Evolutionary conservation across 2,113 vertebrate species (phyloP).

Genomic region (Pangasianodon gigas): DNA sequence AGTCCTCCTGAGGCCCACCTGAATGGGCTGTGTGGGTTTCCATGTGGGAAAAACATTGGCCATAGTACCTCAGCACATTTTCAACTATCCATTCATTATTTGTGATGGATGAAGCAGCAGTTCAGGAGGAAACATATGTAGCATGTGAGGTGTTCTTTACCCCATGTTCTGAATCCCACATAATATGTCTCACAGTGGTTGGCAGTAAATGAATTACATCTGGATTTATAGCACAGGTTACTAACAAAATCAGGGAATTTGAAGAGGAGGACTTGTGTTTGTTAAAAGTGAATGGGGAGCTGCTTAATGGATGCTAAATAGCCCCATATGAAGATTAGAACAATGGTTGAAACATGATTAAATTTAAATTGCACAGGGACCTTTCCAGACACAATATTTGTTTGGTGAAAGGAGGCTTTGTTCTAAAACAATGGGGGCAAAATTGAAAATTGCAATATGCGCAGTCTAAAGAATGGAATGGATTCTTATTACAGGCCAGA

Average conservation of each 20-base stretch:
- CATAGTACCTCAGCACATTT: not conserved
- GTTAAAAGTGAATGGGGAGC: not conserved
- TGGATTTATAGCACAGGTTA: slow-evolving; percentile 20
- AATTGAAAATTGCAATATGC: slow-evolving; percentile 6
- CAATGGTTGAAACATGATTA: not conserved
- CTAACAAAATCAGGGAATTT: not conserved
- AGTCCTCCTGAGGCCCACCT: slow-evolving; percentile 12
- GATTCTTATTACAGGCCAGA: not conserved
- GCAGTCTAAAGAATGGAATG: slow-evolving; percentile 16
- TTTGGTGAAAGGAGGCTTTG: slow-evolving; percentile 18
- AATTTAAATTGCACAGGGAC: not conserved
- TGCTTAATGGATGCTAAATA: slow-evolving; percentile 11
- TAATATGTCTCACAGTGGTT: slow-evolving; percentile 13
- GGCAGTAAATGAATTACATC: slow-evolving; percentile 22
- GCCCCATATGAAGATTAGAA: slow-evolving; percentile 9
- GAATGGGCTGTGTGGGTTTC: slow-evolving; percentile 7
- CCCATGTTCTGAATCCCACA: not conserved
- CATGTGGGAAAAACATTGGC: slow-evolving; percentile 32
- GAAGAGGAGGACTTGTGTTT: not conserved
- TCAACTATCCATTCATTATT: not conserved
- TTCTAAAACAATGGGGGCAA: slow-evolving; percentile 16
- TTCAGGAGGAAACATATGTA: not conserved
- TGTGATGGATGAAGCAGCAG: slow-evolving; percentile 3
- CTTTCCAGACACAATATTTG: slow-evolving; percentile 8
- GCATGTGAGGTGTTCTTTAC: slow-evolving; percentile 12